These are phyloP conservation scores for Epicauta chinensis DNA, from an alignment of 1,140 invertebrate genomes.

Conservation along the genomic window DNA sequence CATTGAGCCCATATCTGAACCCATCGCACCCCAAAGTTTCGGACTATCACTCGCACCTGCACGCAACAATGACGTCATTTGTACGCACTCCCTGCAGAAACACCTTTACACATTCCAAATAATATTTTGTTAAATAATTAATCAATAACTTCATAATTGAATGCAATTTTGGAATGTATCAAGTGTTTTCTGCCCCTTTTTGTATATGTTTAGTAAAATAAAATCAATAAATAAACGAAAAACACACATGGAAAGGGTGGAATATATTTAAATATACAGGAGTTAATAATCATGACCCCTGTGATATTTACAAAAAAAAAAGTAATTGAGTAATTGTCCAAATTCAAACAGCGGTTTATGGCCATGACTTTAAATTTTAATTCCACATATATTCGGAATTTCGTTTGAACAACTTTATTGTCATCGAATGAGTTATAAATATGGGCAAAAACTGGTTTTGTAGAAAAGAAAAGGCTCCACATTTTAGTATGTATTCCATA, in stretches of 20 bases:
- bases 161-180: not conserved
- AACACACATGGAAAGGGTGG: not conserved
- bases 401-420: too few relatives aligned
- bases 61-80: conserved; percentile 42
- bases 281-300: not conserved
- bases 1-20: conserved; percentile 45
- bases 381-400: too few relatives aligned
- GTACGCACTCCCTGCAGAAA: conserved; percentile 40
- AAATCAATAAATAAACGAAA: conserved; percentile 14
- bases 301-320: too few relatives aligned
- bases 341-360: too few relatives aligned
- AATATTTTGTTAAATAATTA: not conserved
- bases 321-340: too few relatives aligned
- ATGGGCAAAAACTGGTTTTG: too few relatives aligned
- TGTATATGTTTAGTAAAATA: conserved; percentile 23
- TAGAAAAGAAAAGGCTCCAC: too few relatives aligned
- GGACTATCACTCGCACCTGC: conserved; percentile 47
- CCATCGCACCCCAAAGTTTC: conserved; percentile 46
- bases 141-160: not conserved
- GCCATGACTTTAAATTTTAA: too few relatives aligned
- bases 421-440: too few relatives aligned
- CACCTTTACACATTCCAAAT: conserved; percentile 17
- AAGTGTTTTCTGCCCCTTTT: conserved; percentile 20
- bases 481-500: too few relatives aligned
- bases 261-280: not conserved